phyloP scores from a whole-genome alignment of 2,113 vertebrate genomes.

The Dicaeum eximium region DNA sequence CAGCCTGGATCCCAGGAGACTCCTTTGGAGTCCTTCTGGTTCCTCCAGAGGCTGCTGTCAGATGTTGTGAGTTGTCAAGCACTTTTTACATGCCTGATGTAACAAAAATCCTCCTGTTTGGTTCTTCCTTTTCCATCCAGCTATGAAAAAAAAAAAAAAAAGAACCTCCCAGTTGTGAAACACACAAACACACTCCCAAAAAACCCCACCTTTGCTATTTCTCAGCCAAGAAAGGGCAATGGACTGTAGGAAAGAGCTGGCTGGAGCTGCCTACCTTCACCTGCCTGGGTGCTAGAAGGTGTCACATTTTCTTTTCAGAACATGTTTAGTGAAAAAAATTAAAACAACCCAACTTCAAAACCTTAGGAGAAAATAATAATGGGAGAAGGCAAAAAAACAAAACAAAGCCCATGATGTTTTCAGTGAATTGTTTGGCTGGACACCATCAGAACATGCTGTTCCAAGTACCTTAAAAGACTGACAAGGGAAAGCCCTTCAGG shows the following conservation, averaged over 20 bases:
- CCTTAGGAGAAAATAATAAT: neutral
- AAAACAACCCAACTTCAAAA: neutral
- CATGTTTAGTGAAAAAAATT: accelerated
- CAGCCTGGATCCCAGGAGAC: neutral
- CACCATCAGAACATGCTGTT: neutral
- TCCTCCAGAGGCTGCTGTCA: neutral
- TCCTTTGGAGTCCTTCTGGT: neutral
- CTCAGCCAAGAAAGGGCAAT: neutral
- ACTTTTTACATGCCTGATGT: neutral
- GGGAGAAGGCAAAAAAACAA: neutral
- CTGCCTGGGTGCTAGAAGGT: neutral
- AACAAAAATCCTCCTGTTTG: neutral
- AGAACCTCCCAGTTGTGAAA: neutral
- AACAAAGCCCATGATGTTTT: neutral
- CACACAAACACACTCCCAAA: neutral
- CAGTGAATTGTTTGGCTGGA: neutral
- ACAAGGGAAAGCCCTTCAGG: neutral
- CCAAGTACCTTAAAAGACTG: neutral
- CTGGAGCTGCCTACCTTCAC: neutral
- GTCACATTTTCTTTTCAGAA: neutral
- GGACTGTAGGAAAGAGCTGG: neutral
- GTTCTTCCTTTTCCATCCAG: neutral
- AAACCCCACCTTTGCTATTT: neutral
- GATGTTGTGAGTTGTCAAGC: neutral
- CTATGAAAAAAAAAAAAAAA: neutral